Evolutionary conservation across 2,797 vertebrate genomes (phyloP), one percentile per base, ranked within the genome.

Genomic region (Centropyge bicolor): DNA sequence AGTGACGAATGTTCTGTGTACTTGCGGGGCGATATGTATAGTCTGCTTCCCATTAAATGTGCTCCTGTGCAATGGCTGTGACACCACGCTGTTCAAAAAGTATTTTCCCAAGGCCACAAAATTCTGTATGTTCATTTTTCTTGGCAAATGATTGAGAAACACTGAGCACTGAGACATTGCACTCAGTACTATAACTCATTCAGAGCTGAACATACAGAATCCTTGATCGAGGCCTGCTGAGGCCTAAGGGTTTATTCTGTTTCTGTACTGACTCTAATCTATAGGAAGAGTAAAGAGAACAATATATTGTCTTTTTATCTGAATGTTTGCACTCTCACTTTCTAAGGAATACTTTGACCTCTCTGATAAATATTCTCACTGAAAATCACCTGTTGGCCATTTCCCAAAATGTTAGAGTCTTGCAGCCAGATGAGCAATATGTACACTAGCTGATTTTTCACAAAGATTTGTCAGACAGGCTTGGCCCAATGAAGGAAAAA

Each of bases 21-120:
- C 19, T 74, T 35, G 46, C 35, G 60, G 59, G 31, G 16, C 1
- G 69, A 88, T 74, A 77, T 88, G 89, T 89, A 56, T 90, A 88
- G 86, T 89, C 88, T 88, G 67, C 40, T 43, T 76, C 61, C 41
- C 76, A 73, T 71, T 59, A 38, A 80, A 74, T 52, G 74, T 48
- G 27, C 27, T 31, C 27, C 43, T 77, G 19, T 8, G 9, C 19
- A 3, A 16, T 31, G 27, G 62, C 55, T 22, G 49, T 57, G 41
- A 70, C 55, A 60, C 52, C 49, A 24, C 31, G 60, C 31, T 62
- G 63, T 52, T 64, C 51, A 22, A 14, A 16, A 46, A 8, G 52
- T 61, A 43, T 73, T 46, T 68, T 36, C 17, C 40, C 48, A 54
- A 20, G 12, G 41, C 36, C 13, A 48, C 46, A 82, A 2, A 5